Base-by-base conservation (phyloP, 2,113 vertebrate species). In the Anguilla rostrata region DNA sequence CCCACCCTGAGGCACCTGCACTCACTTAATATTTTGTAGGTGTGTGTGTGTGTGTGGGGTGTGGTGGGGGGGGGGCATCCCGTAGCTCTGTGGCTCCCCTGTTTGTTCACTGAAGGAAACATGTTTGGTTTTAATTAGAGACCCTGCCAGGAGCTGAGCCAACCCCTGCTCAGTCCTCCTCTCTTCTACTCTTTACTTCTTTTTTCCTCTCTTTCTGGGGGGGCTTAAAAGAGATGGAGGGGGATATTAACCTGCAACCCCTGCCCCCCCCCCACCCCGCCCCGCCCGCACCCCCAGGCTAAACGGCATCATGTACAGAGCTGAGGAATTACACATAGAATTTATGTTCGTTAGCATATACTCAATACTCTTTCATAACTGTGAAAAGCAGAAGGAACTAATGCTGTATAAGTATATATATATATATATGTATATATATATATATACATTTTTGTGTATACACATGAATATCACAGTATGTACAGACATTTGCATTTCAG, bases 111-210 rank as follows among this genome's bases (percentile, higher is more conserved):
- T 87, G 92, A 94, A 94, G 94, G 95, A 96, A 94, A 93, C 91
- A 93, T 90, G 93, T 95, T 96, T 97, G 96, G 95, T 96, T 97
- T 96, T 95, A 95, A 97, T 97, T 96, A 97, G 90, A 93, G 90
- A 91, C 89, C 88, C 90, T 92, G 95, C 95, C 95, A 95, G 92
- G 91, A 92, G 89, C 86, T 94, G 94, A 95, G 93, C 92, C 95
- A 94, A 95, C 92, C 92, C 92, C 91, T 90, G 90, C 92, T 90
- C 90, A 83, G 83, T 87, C 85, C 86, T 82, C 87, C 87, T 90
- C 88, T 84, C 85, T 90, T 90, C 91, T 88, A 90, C 88, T 87
- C 60, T 75, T 34, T 34, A 40, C 90, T 71, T 53, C 84, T 82
- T 88, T 88, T 85, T 90, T 91, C 84, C 56, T 87, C 83, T 80